Evolutionary conservation across 2,888 invertebrate genomes (phyloP).

Genomic region (Drosophila pegasa): DNA sequence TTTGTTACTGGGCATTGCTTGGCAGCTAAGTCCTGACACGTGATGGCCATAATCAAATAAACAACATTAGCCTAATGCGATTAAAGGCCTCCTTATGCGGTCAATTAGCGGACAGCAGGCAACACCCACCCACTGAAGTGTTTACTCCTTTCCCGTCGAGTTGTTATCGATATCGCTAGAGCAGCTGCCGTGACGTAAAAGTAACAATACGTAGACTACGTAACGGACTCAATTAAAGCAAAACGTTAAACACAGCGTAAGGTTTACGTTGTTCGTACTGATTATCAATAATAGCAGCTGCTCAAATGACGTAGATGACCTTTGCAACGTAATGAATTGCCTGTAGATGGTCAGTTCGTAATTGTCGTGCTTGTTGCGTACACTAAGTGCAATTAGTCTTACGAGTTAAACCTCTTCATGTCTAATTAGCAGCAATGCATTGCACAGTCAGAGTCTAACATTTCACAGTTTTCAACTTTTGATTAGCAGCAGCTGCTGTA

Average conservation of each 20-base stretch:
- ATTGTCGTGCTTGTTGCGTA: neutral
- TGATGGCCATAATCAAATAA: conserved; percentile 64
- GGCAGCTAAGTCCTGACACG: conserved; percentile 72
- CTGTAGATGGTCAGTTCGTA: neutral
- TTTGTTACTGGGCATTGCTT: conserved; percentile 37
- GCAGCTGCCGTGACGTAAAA: too few relatives aligned
- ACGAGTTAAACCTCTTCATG: neutral
- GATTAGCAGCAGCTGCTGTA: neutral
- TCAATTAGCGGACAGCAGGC: conserved; percentile 60
- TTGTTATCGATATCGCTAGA: conserved; percentile 15
- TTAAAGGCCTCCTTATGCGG: conserved; percentile 60
- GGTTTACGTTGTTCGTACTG: too few relatives aligned
- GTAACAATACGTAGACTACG: too few relatives aligned
- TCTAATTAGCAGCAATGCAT: neutral
- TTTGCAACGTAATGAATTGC: neutral
- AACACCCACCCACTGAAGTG: neutral
- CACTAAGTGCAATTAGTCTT: neutral
- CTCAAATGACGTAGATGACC: neutral
- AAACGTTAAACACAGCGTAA: neutral
- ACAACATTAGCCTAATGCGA: conserved; percentile 62
- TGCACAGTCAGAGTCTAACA: neutral
- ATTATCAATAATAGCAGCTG: neutral
- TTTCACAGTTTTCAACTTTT: neutral
- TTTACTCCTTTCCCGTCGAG: neutral
- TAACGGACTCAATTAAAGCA: too few relatives aligned